Conservation (phyloP, 1,140 invertebrate genomes). For the Lordiphosa collinella region DNA sequence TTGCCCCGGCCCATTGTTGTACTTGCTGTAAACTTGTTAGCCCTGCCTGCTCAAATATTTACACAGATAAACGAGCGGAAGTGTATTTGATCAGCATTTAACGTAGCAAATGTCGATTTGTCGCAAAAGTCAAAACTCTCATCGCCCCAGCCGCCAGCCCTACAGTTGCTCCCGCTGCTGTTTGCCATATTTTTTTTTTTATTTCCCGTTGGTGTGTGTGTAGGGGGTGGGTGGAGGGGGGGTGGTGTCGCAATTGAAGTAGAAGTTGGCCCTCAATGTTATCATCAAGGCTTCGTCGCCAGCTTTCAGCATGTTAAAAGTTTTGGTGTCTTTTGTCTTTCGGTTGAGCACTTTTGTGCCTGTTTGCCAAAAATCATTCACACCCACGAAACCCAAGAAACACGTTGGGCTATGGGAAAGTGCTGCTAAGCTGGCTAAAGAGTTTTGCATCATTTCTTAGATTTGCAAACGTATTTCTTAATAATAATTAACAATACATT, state of each 20-base stretch:
- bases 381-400: not conserved
- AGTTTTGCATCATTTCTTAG: too few species aligned
- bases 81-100: slow-evolving; percentile 70
- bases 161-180: not conserved
- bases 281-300: slow-evolving; percentile 32
- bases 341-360: slow-evolving; percentile 21
- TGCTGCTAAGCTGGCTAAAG: too few species aligned
- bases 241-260: not conserved
- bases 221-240: not conserved
- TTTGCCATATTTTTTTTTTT: slow-evolving; percentile 1
- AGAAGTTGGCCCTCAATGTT: slow-evolving; percentile 19
- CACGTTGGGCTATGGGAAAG: not conserved
- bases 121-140: slow-evolving; percentile 22
- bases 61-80: slow-evolving; percentile 74
- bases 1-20: slow-evolving; percentile 21
- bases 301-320: slow-evolving; percentile 37
- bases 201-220: not conserved
- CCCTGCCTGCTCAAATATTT: slow-evolving; percentile 62
- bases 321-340: slow-evolving; percentile 25
- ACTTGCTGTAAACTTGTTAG: slow-evolving; percentile 57
- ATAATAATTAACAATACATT: too few species aligned
- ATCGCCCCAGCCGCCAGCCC: not conserved
- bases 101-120: slow-evolving; percentile 68
- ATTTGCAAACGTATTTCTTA: too few species aligned
- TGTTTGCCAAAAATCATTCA: slow-evolving; percentile 16